A percentile compares a stretch with the other conserved stretches of the same genome.
Conservation (phyloP, 1,140 invertebrate genomes). For the Sipha flava region DNA sequence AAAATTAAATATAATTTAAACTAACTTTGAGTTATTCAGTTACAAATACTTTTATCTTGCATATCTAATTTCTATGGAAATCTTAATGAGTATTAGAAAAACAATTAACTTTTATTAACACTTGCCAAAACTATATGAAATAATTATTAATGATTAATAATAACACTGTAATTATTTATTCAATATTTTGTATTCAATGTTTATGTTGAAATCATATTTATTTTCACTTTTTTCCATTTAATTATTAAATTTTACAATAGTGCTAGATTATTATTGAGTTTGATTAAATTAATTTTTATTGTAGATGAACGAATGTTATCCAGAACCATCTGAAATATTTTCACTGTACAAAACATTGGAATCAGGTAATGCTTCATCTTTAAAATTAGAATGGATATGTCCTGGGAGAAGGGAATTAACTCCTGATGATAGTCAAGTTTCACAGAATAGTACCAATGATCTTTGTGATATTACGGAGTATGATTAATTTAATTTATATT, state of each 20-base stretch:
- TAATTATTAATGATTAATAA: no score
- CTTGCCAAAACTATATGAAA: no score
- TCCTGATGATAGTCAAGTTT: constrained; percentile 35
- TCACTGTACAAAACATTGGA: constrained; percentile 40
- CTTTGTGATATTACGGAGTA: constrained; percentile 31
- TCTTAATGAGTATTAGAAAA: not conserved
- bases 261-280: no score
- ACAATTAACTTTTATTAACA: no score
- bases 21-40: not conserved
- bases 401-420: constrained; percentile 42
- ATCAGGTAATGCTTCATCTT: constrained; percentile 34
- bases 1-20: not conserved
- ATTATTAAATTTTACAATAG: no score
- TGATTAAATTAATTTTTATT: not conserved
- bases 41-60: no score
- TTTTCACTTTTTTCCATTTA: no score
- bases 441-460: constrained; percentile 15
- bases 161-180: no score
- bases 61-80: not conserved
- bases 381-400: constrained; percentile 43
- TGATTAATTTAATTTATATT: not conserved
- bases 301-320: constrained; percentile 36
- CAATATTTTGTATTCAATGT: no score
- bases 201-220: no score
- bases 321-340: constrained; percentile 40